Percentiles rank a stretch among this genome's conserved stretches.
Conservation (phyloP, 2,888 invertebrate species). For the Griposia aprilina region DNA sequence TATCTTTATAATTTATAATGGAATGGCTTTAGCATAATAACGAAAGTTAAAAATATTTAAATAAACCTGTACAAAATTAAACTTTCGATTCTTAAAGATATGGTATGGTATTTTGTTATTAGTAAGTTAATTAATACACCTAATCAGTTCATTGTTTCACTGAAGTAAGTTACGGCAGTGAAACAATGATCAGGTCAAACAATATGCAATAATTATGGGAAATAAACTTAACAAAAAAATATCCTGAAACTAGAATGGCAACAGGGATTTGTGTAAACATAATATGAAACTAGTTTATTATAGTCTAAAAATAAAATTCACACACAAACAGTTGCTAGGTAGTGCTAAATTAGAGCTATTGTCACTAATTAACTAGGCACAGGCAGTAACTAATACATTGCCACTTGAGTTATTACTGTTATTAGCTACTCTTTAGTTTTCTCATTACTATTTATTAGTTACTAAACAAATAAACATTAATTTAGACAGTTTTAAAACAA, state of each 20-base stretch:
- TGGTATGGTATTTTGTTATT: not conserved
- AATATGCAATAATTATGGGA: not conserved
- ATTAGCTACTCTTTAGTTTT: too few relatives aligned
- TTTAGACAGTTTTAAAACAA: not conserved
- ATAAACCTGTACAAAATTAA: not conserved
- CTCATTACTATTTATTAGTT: too few relatives aligned
- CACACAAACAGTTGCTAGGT: not conserved
- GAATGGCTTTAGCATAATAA: not conserved
- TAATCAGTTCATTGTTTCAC: not conserved
- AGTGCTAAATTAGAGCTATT: slow-evolving; percentile 24
- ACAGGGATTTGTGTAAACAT: not conserved
- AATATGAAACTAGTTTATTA: not conserved
- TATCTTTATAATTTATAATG: not conserved
- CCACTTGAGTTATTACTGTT: slow-evolving; percentile 11
- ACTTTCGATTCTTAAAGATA: not conserved
- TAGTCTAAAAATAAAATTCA: not conserved
- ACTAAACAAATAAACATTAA: not conserved
- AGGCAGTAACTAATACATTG: slow-evolving; percentile 5
- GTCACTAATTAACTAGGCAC: slow-evolving; percentile 20
- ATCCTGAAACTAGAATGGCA: not conserved
- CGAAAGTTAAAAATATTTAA: not conserved
- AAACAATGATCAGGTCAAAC: too few relatives aligned
- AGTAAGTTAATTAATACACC: not conserved
- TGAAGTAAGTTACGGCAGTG: not conserved
- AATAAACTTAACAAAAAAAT: not conserved